Conservation (phyloP, 2,888 invertebrate species). For the Strigamia maritima region DNA sequence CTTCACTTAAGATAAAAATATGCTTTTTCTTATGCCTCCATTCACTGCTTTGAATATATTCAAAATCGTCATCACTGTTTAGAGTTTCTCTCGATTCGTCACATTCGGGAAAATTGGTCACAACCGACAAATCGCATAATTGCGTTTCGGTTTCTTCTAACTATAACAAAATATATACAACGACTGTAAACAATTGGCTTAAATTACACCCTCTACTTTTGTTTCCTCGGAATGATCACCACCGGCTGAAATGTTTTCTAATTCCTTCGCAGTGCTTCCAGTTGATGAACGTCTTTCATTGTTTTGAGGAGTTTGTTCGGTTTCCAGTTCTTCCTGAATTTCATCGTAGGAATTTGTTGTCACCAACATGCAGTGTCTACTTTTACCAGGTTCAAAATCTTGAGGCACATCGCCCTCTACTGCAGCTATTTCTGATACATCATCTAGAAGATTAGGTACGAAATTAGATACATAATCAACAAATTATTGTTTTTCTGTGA, state of each 20-base stretch:
- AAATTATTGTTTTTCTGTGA: not conserved
- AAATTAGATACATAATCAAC: too few relatives aligned
- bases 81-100: constrained; percentile 7
- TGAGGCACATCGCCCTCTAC: constrained; percentile 41
- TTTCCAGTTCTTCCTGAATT: constrained; percentile 43
- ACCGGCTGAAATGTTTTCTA: not conserved
- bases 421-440: not conserved
- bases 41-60: constrained; percentile 55
- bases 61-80: constrained; percentile 10
- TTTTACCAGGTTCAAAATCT: constrained; percentile 60
- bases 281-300: not conserved
- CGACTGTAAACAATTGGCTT: not conserved
- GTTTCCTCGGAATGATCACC: not conserved
- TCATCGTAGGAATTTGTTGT: constrained; percentile 49
- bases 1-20: constrained; percentile 89
- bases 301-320: constrained; percentile 26
- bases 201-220: not conserved
- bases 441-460: too few relatives aligned
- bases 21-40: constrained; percentile 83
- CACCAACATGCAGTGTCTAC: constrained; percentile 65
- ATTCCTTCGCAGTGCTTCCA: constrained; percentile 22
- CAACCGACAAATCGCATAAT: not conserved
- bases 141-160: not conserved
- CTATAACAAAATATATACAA: too few relatives aligned
- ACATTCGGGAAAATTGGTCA: not conserved